These are phyloP conservation scores for Elegia similella DNA, from an alignment of 2,888 invertebrate species.

Conservation along the genomic window DNA sequence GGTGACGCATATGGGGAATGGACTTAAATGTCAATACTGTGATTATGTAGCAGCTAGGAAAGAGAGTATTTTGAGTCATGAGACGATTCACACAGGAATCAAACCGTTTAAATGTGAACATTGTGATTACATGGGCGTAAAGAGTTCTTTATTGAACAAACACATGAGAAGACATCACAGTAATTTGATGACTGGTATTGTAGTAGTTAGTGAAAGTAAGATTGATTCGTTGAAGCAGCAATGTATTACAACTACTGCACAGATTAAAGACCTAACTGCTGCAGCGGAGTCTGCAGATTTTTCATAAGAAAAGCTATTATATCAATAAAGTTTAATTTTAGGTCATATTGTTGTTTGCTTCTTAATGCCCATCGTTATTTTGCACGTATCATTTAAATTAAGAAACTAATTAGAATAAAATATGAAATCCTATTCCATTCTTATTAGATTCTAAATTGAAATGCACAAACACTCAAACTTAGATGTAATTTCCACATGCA, in stretches of 20 bases:
- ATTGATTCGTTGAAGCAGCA: constrained; percentile 45
- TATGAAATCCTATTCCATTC: too few species aligned
- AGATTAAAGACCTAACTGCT: neutral
- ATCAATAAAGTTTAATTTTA: too few species aligned
- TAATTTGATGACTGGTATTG: constrained; percentile 32
- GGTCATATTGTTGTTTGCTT: too few species aligned
- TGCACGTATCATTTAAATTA: too few species aligned
- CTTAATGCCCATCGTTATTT: too few species aligned
- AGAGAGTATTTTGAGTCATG: constrained; percentile 52
- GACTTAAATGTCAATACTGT: constrained; percentile 53
- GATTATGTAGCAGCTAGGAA: constrained; percentile 47
- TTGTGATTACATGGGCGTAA: constrained; percentile 50
- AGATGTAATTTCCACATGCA: too few species aligned
- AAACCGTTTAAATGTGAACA: constrained; percentile 54
- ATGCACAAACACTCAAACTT: too few species aligned
- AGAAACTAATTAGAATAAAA: too few species aligned
- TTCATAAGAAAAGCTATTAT: too few species aligned
- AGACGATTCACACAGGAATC: constrained; percentile 50
- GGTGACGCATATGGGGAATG: constrained; percentile 46
- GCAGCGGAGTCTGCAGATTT: too few species aligned
- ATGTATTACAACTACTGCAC: neutral
- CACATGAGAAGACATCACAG: constrained; percentile 49
- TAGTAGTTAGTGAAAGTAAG: constrained; percentile 42
- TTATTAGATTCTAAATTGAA: too few species aligned
- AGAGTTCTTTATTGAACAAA: constrained; percentile 43